Base-by-base conservation (phyloP, 2,888 invertebrate genomes). In the Folsomia manolachei region DNA sequence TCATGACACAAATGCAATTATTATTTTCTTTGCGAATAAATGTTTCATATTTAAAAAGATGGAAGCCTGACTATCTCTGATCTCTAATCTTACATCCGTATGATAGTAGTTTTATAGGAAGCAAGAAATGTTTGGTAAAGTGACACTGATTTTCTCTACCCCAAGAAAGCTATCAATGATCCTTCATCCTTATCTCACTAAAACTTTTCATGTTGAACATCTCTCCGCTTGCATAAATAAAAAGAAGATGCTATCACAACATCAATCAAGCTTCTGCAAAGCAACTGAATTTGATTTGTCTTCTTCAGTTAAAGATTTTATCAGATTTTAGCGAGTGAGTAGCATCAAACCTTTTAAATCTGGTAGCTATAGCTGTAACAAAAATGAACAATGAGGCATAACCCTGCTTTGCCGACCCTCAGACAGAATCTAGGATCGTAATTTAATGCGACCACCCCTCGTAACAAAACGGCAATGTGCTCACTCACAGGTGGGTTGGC, bases 261-360 rank as follows among this genome's bases (percentile, higher is more conserved):
- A 56, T 56, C 56, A 56, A 56, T 56, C 56, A 56, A 56, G 56
- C 56, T 56, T 56, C 56, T 56, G 56, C 56, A n/a, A n/a, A n/a
- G n/a, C n/a, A 39, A 39, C 39, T 39, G 39, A 4, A 56, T 56
- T 56, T 56, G 19, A 56, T 56, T 56, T 56, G 39, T 39, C 39
- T 39, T 39, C 39, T n/a, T 14, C 7, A 56, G 19, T 21, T 14
- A n/a, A 19, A 56, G 56, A 56, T 56, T 7, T 56, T 56, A 56
- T 56, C 56, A 56, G n/a, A 18, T 56, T 56, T 56, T 56, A 21
- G 56, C 56, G 21, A 56, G 39, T 39, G 39, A 39, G 39, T 39
- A 39, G 39, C 39, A 39, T 9, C n/a, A n/a, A n/a, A n/a, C n/a
- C n/a, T n/a, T 9, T 39, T 14, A 39, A 39, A 39, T 39, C 7